Base-by-base conservation (phyloP, 2,797 vertebrate species). In the Acrossocheilus wenchowensis region DNA sequence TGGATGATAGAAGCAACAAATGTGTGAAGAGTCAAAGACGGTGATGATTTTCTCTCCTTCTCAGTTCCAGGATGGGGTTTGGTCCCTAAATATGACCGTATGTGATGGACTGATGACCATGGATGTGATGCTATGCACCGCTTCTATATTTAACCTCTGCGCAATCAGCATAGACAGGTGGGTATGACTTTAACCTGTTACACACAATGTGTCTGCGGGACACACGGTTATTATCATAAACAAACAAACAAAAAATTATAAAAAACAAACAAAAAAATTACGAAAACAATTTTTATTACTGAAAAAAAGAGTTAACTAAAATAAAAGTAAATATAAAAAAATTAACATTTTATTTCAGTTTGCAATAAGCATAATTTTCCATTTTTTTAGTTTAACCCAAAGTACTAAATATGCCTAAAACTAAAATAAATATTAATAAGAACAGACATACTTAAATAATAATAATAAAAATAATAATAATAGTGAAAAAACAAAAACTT, bases 91-190 rank as follows among this genome's bases (percentile, higher is more conserved):
- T 91, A 95, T 93, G 0, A 93, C 93, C n/a, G 71, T 98, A 66
- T 99, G 98, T 8, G 98, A 99, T 60, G 92, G 92, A 6, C 95
- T 99, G 91, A 98, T 99, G 98, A 97, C 97, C 85, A 97, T 98
- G 98, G 98, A 99, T 0, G 98, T 99, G 90, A 97, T 98, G 98
- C 94, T 99, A 82, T 98, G 98, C 93, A 99, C 98, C 0, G 97
- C 98, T 84, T 99, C 98, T 91, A 99, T 99, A 94, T 98, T 99
- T 93, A 98, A 98, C 94, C 96, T 99, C 89, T 99, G 98, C 7
- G 97, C 98, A 88, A 99, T 99, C 96, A 98, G 98, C 21, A 91
- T 99, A 64, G 98, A 99, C 94, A 97, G 98, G 98, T 98, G 66
- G 79, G 94, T 83, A 30, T 78, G 54, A 48, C 21, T 54, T 12